These are phyloP conservation scores for Onychostoma macrolepis DNA, from an alignment of 2,113 vertebrate genomes.

Conservation along the genomic window DNA sequence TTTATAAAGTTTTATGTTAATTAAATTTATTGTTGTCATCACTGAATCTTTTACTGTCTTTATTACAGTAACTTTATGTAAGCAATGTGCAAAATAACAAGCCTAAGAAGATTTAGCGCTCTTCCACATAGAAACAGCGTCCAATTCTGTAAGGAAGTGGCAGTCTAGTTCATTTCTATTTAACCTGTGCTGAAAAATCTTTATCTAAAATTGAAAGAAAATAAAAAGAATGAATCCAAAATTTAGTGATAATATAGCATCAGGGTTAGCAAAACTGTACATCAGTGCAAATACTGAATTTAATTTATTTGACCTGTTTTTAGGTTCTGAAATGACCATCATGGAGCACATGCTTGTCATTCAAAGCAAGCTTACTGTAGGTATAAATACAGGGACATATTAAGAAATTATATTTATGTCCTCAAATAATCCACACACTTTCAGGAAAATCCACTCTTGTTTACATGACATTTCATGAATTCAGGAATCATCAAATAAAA, in stretches of 20 bases:
- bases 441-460: background rate
- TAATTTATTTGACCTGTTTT: background rate
- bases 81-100: background rate
- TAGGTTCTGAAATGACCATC: background rate
- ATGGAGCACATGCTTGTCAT: background rate
- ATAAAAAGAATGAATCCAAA: too few species aligned
- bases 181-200: background rate
- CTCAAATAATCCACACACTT: background rate
- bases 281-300: background rate
- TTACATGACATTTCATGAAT: background rate
- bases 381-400: background rate
- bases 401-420: background rate
- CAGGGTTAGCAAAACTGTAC: background rate
- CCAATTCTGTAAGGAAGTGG: constrained; percentile 8
- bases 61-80: background rate
- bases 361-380: background rate
- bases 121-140: background rate
- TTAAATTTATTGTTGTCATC: constrained; percentile 37
- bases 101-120: background rate
- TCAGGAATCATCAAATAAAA: background rate
- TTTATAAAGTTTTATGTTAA: constrained; percentile 35
- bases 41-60: background rate
- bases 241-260: too few species aligned
- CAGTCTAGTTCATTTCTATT: background rate
- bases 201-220: too few species aligned